Base-by-base conservation (phyloP, 2,113 vertebrate genomes). In the Talpa occidentalis region DNA sequence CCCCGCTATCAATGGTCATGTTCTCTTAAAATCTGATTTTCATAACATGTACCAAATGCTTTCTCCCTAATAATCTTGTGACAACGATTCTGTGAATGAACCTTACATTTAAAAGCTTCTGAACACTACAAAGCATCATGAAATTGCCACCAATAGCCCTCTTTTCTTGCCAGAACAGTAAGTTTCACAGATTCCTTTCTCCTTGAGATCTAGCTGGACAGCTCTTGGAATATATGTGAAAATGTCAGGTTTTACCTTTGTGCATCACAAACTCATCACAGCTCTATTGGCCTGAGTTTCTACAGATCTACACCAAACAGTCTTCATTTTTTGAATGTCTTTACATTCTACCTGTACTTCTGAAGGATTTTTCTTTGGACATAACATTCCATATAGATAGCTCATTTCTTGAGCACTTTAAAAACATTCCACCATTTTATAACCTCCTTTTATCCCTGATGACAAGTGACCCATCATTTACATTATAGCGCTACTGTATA, bases 281-380 rank as follows among this genome's bases (percentile, higher is more conserved):
- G 17, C 10, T 59, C 60, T 32, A 21, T 32, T 52, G 73, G 30
- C 64, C 19, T 56, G 44, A 4, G 49, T 64, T 64, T 64, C 72
- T 37, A 76, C 15, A 95, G 44, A 62, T 82, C n/a, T 59, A n/a
- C 16, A 69, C 44, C 11, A 76, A 91, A 60, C 4, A 22, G 47
- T 52, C 76, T 74, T 84, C 22, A 84, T 35, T 52, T 78, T 56
- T 88, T 54, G n/a, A 84, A 92, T 52, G 64, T 67, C 74, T 4
- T 69, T 69, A 59, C 77, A 77, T 40, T 76, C 70, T 16, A n/a
- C 6, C 59, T 70, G 80, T 10, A n/a, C 42, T 80, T 70, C 26
- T 92, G 17, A 64, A 76, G 19, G 11, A 59, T 49, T 92, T 94
- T 88, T 81, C 74, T 89, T 64, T 72, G 28, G 80, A 32, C 14